phyloP scores from a whole-genome alignment of 2,113 vertebrate species.

The Cyprichromis sp. region DNA sequence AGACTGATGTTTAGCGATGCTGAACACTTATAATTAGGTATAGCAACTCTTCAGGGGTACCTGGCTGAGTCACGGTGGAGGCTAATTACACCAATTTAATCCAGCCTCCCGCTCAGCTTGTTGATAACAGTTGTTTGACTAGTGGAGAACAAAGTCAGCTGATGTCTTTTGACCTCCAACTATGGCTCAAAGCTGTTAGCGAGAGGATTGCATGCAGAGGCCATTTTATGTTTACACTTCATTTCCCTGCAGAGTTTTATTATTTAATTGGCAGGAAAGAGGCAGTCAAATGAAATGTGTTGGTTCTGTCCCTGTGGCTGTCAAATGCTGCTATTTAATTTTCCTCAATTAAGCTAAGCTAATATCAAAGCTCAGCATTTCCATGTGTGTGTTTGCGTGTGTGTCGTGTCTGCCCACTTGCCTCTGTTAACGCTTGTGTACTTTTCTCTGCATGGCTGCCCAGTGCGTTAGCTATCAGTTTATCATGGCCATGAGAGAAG shows the following conservation, averaged over 20 bases:
- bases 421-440: not conserved
- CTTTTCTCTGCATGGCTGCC: conserved; percentile 2
- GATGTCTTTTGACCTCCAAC: conserved; percentile 8
- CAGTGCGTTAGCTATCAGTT: conserved; percentile 12
- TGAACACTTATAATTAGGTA: conserved; percentile 32
- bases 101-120: not conserved
- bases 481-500: not conserved
- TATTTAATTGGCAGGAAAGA: conserved; percentile 34
- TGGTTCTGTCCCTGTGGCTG: conserved; percentile 13
- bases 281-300: conserved; percentile 1
- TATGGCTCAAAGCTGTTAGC: not conserved
- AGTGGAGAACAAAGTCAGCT: conserved; percentile 7
- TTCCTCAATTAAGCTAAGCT: conserved; percentile 25
- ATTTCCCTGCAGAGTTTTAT: conserved; percentile 20
- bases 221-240: conserved; percentile 28
- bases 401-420: not conserved
- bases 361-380: conserved; percentile 3
- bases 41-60: conserved; percentile 19
- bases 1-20: not conserved
- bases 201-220: not conserved
- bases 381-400: not conserved
- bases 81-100: conserved; percentile 32
- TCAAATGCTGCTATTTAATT: conserved; percentile 13
- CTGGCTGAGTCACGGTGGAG: not conserved
- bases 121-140: conserved; percentile 4